Base-by-base conservation (phyloP, 2,113 vertebrate genomes). In the Anser brachyrhynchus region DNA sequence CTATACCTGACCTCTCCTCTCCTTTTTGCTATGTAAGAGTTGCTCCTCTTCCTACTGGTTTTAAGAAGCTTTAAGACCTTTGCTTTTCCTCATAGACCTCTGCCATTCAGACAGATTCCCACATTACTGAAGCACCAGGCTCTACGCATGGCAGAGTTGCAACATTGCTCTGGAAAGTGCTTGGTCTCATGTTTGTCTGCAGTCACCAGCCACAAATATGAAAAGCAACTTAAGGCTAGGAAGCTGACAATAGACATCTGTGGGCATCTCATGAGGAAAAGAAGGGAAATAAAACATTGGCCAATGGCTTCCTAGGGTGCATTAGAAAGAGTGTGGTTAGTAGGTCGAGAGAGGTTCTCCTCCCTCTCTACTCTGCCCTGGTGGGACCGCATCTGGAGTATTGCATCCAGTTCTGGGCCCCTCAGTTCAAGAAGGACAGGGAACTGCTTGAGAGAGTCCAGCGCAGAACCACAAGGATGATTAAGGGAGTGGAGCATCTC, bases 91-190 rank as follows among this genome's bases (percentile, higher is more conserved):
- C 23, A 15, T 43, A 52, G 39, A 26, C 11, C 37, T 11, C 33
- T 74, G 22, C 13, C 33, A 4, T 75, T 52, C 0, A 0, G 7
- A 39, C 51, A 61, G 22, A 65, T 15, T 67, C 52, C 18, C 1
- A 0, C 21, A 13, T 37, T 52, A 31, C 21, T 14, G 71, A 41
- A 76, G 55, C 22, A 44, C 2, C 0, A 46, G 31, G 14, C 44
- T 89, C 73, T 73, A 31, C 0, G 0, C 23, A 28, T 51, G 73
- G 43, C 72, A 83, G n/a, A 55, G 43, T 35, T 6, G 1, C 33
- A 71, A 33, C 31, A 8, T 20, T 11, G 22, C 35, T 65, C 51
- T 1, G 0, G 43, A 37, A 23, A 46, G 43, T 33, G 5, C 18
- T 77, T 8, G 2, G 9, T 15, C 72, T 41, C 22, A 2, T 10